Evolutionary conservation across 1,140 invertebrate genomes (phyloP), one percentile per base, ranked within the genome.

Genomic region (Cherax quadricarinatus): DNA sequence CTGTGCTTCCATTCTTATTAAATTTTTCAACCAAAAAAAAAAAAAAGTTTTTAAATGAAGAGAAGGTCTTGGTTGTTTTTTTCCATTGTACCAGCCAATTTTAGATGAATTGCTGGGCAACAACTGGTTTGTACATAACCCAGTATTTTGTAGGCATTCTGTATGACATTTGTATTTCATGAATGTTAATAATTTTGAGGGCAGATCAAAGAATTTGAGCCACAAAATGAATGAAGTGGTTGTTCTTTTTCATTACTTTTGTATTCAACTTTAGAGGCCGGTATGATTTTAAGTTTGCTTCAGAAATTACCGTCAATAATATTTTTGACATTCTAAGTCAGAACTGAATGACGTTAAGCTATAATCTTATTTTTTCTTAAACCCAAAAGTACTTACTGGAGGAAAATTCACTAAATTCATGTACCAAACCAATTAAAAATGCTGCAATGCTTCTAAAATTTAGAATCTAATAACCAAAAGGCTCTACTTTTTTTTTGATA

Each of bases 51-150:
- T 66, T 66, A 60, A 5, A 9, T 30, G 9, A 75, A 75, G 70
- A 7, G n/a, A 73, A 73, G n/a, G 70, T 75, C 6, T 75, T 5
- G 14, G 5, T 16, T 66, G 21, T 66, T 24, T 41, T 41, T 62
- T 70, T 70, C 30, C 53, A 86, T 51, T 66, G 62, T 84, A 21
- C 79, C 79, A 81, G 79, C 51, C 79, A 81, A 30, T 81, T 81
- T 81, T 53, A 51, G 79, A 81, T 49, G 51, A 51, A 81, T 81
- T 81, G 79, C 79, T 51, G 48, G 51, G 48, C 79, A n/a, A 81
- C 48, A 81, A 81, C 70, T 51, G 79, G 18, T 30, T 81, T 49
- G 51, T 81, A 81, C 48, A 81, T 81, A 81, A 81, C 79, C 78
- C 79, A 21, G 79, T 81, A 21, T 81, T 51, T 81, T 81, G 16